Evolutionary conservation across 1,140 invertebrate genomes (phyloP).

Genomic region (Anoplolepis gracilipes): DNA sequence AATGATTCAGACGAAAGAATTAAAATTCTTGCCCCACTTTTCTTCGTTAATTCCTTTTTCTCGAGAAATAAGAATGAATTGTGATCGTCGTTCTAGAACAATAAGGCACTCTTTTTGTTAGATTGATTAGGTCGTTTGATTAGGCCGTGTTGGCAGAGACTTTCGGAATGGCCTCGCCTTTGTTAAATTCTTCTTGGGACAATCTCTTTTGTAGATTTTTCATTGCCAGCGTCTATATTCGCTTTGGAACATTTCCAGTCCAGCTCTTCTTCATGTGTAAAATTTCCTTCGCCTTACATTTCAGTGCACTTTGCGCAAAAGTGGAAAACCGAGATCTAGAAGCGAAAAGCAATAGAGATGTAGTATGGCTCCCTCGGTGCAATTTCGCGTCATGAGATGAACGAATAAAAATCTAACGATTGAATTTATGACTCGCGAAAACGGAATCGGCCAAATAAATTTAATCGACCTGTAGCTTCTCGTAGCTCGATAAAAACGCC

Average conservation of each 20-base stretch:
- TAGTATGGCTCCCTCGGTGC: not conserved
- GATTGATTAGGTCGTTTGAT: constrained; percentile 53
- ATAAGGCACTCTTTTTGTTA: not conserved
- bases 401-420: constrained; percentile 10
- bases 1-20: not conserved
- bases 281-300: constrained; percentile 1
- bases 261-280: not conserved
- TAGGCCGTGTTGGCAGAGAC: not conserved
- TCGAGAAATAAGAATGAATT: not conserved
- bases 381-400: not conserved
- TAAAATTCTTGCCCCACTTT: constrained; percentile 10
- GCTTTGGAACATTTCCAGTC: not conserved
- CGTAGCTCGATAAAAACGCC: not conserved
- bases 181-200: not conserved
- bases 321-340: not conserved
- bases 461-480: constrained; percentile 63
- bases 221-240: not conserved
- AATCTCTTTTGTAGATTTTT: not conserved
- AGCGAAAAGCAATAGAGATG: not conserved
- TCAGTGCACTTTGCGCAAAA: not conserved
- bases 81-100: not conserved
- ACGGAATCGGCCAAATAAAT: constrained; percentile 54
- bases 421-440: constrained; percentile 30
- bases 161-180: not conserved
- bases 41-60: constrained; percentile 22